Evolutionary conservation across 1,140 invertebrate genomes (phyloP), one percentile per base, ranked within the genome.

Genomic region (Tigriopus japonicus): DNA sequence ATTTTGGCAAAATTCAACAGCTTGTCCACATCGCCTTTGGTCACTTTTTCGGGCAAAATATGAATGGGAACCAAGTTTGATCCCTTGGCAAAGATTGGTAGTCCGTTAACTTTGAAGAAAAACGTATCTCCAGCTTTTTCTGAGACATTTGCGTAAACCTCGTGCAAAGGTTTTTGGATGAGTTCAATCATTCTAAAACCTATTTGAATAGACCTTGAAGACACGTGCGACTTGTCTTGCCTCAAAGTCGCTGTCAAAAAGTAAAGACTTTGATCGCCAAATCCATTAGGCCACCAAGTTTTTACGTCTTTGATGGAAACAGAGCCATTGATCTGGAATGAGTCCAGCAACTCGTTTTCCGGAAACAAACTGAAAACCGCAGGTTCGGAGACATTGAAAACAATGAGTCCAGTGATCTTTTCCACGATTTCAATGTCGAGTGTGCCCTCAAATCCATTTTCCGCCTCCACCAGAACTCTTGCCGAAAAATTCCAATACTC

Each of bases 31-130:
- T 78, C 69, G 52, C 67, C 65, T 43, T 79, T 68, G 3, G 77
- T 76, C 1, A 81, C 75, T 40, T 74, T 65, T 73, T 94, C 90
- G 0, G 87, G 89, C 53, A 96, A 80, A 63, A 91, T 80, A 70
- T 88, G 81, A 0, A 83, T 78, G 1, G 94, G 94, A 68, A 98
- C 94, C 78, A 87, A 92, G 72, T 98, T 98, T 23, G 87, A 86
- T 21, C 91, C 95, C 74, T 98, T 98, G 64, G 89, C 82, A 69
- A 96, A 99, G n/a, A 98, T 82, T 14, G 85, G 80, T 5, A 84
- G 67, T 0, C 78, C 82, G 71, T 98, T 99, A 0, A 98, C 76
- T 66, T 78, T 77, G 66, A 97, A 91, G 66, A 86, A 90, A 71
- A 97, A 98, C 13, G 81, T 82, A 0, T 83, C 71, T 24, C 91